phyloP scores from a whole-genome alignment of 2,113 vertebrate species.

The Myotis davidii region DNA sequence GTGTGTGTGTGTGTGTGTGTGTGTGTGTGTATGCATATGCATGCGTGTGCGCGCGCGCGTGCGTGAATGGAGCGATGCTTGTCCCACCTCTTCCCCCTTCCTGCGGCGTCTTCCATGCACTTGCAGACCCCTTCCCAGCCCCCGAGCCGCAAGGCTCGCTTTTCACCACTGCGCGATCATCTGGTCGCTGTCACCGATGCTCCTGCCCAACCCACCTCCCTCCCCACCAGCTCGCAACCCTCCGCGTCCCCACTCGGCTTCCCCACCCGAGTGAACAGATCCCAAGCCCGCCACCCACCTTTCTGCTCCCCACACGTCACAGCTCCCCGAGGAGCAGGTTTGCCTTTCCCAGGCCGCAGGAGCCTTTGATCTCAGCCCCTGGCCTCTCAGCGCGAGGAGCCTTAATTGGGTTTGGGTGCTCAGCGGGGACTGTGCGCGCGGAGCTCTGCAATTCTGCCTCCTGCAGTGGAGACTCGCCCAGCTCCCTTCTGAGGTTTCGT shows the following conservation, averaged over 20 bases:
- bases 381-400: not conserved
- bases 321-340: not conserved
- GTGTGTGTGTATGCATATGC: not conserved
- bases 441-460: not conserved
- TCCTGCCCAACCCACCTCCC: not conserved
- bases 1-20: not conserved
- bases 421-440: not conserved
- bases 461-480: not conserved
- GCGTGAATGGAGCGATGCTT: not conserved
- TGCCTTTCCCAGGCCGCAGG: not conserved
- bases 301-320: not conserved
- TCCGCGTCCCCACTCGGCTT: not conserved
- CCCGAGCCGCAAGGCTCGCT: not conserved
- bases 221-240: not conserved
- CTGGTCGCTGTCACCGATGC: not conserved
- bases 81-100: not conserved
- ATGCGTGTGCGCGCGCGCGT: not conserved
- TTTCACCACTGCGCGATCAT: not conserved
- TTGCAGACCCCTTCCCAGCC: not conserved
- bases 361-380: not conserved
- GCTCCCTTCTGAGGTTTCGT: not conserved
- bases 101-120: not conserved
- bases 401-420: not conserved
- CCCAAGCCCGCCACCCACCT: not conserved
- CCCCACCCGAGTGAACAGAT: not conserved